Conservation (phyloP, 2,888 invertebrate species). For the Aporophyla nigra region DNA sequence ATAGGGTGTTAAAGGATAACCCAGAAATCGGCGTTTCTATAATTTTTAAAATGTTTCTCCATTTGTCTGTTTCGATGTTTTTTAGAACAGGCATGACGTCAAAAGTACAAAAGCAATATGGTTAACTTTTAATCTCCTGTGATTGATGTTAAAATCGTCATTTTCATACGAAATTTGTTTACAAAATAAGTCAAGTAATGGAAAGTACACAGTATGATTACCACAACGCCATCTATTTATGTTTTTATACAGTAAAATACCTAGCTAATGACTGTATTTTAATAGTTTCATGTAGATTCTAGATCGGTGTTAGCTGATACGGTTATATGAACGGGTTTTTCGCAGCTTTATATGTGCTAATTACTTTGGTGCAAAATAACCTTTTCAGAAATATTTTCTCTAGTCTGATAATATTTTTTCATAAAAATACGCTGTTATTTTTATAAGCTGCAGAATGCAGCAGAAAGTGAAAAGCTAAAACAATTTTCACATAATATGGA, state of each 20-base stretch:
- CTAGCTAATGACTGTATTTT: conserved; percentile 35
- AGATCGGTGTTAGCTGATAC: conserved; percentile 43
- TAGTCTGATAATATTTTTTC: background rate
- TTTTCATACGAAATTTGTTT: background rate
- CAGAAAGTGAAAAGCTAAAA: background rate
- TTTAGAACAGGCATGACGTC: no score
- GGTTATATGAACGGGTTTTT: conserved; percentile 39
- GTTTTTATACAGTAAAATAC: conserved; percentile 19
- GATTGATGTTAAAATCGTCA: background rate
- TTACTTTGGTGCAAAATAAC: conserved; percentile 19
- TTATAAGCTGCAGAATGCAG: background rate
- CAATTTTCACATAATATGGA: background rate
- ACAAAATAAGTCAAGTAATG: background rate
- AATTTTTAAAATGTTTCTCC: no score
- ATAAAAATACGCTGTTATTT: background rate
- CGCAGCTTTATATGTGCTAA: conserved; percentile 21
- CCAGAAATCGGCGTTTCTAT: no score
- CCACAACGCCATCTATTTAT: conserved; percentile 11
- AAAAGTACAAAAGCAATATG: no score
- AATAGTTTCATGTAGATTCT: conserved; percentile 41
- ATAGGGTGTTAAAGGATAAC: no score
- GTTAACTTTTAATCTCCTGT: background rate
- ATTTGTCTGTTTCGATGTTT: no score
- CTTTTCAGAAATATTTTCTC: background rate
- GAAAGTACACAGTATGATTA: background rate